phyloP scores from a whole-genome alignment of 2,888 invertebrate species.

The Agrochola litura region DNA sequence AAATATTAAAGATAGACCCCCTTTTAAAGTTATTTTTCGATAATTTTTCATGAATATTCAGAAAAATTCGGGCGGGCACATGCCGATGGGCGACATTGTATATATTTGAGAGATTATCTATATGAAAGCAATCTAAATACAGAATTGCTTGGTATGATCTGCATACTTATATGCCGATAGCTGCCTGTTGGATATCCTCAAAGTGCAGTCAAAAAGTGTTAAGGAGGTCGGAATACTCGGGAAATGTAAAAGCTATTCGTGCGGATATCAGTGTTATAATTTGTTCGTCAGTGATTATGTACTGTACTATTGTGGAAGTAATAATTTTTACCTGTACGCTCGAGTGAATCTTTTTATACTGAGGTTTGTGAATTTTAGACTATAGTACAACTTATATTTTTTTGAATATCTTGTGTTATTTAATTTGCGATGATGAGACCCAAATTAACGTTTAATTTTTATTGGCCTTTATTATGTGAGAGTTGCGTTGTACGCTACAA shows the following conservation, averaged over 20 bases:
- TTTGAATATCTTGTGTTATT: neutral
- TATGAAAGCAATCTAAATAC: neutral
- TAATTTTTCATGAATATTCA: too few relatives aligned
- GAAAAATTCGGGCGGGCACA: too few relatives aligned
- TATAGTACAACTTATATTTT: neutral
- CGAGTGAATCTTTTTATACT: slow-evolving; percentile 6
- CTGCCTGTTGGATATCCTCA: neutral
- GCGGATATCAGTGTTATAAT: slow-evolving; percentile 33
- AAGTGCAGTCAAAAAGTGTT: neutral
- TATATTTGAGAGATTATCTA: neutral
- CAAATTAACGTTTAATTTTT: neutral
- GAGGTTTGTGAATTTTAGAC: neutral
- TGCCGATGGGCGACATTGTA: too few relatives aligned
- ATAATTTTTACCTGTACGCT: slow-evolving; percentile 32
- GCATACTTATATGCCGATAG: too few relatives aligned
- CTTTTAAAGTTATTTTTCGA: too few relatives aligned
- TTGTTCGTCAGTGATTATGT: slow-evolving; percentile 28
- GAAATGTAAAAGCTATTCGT: slow-evolving; percentile 17
- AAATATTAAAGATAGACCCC: too few relatives aligned
- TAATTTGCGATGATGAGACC: neutral
- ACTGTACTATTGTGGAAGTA: slow-evolving; percentile 27
- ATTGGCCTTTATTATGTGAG: neutral
- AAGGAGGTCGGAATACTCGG: neutral
- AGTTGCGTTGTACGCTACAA: neutral
- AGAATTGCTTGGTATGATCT: neutral